These are phyloP conservation scores for Fragum fragum DNA, from an alignment of 2,888 invertebrate genomes.

Conservation along the genomic window DNA sequence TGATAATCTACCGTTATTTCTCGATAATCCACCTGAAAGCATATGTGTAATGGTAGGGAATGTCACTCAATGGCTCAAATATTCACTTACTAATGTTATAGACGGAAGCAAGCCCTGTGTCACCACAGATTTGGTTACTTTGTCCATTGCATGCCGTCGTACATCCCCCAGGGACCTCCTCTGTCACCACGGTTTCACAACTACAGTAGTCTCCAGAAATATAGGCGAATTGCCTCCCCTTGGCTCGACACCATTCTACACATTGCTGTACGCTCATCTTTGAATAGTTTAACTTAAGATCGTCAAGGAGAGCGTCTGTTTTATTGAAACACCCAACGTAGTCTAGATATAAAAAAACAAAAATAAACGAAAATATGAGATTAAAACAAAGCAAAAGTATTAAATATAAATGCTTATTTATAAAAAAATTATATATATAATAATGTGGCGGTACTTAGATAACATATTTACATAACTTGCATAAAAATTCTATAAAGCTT, in stretches of 20 bases:
- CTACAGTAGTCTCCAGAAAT: constrained; percentile 31
- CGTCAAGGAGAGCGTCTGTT: not conserved
- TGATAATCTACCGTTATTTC: too few species aligned
- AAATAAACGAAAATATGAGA: not conserved
- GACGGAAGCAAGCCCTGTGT: constrained; percentile 41
- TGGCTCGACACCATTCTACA: constrained; percentile 54
- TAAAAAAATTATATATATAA: too few species aligned
- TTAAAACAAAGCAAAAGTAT: too few species aligned
- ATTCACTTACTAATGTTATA: constrained; percentile 58
- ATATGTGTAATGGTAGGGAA: too few species aligned
- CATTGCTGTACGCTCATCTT: constrained; percentile 66
- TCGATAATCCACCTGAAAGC: too few species aligned
- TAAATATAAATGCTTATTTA: too few species aligned
- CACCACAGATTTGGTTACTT: constrained; percentile 61
- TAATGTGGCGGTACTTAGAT: too few species aligned
- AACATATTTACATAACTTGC: too few species aligned
- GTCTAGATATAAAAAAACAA: constrained; percentile 33
- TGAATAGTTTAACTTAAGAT: not conserved
- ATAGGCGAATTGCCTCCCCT: constrained; percentile 24
- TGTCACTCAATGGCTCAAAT: too few species aligned
- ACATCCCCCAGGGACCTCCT: constrained; percentile 29
- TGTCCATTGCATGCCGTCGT: constrained; percentile 47
- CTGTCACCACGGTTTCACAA: constrained; percentile 37
- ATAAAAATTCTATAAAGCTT: too few species aligned
- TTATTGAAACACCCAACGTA: constrained; percentile 53